Conservation (phyloP, 2,888 invertebrate genomes). For the Parnassius orleans region DNA sequence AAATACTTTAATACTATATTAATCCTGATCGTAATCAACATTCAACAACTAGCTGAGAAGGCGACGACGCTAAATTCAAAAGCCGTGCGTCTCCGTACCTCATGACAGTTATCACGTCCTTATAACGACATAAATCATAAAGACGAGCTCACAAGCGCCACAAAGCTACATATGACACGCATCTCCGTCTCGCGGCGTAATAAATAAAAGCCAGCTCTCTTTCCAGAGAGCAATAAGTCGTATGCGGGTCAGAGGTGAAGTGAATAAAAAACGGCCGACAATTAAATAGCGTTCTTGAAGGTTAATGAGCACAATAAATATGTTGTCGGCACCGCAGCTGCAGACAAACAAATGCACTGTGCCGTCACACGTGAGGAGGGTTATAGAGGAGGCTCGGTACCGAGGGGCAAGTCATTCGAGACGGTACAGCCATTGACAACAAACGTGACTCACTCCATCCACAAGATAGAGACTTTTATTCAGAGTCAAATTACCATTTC, state of each 20-base stretch:
- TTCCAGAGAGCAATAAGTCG: constrained; percentile 79
- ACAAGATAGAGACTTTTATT: constrained; percentile 31
- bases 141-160: constrained; percentile 72
- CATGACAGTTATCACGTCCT: constrained; percentile 71
- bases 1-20: constrained; percentile 41
- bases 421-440: constrained; percentile 53
- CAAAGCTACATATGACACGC: constrained; percentile 74
- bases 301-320: constrained; percentile 81
- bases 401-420: constrained; percentile 70
- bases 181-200: constrained; percentile 68
- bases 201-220: constrained; percentile 78
- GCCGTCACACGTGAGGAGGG: constrained; percentile 73
- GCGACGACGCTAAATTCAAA: constrained; percentile 23
- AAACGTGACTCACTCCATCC: constrained; percentile 47
- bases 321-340: constrained; percentile 80
- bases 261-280: constrained; percentile 81
- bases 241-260: constrained; percentile 78
- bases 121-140: constrained; percentile 74
- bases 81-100: constrained; percentile 41
- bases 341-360: constrained; percentile 75
- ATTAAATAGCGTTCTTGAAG: constrained; percentile 81
- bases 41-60: constrained; percentile 29
- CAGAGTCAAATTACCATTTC: constrained; percentile 40
- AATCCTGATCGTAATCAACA: constrained; percentile 35
- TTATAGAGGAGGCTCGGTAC: constrained; percentile 46